These are phyloP conservation scores for Pollachius pollachius DNA, from an alignment of 2,113 vertebrate genomes.

Conservation along the genomic window DNA sequence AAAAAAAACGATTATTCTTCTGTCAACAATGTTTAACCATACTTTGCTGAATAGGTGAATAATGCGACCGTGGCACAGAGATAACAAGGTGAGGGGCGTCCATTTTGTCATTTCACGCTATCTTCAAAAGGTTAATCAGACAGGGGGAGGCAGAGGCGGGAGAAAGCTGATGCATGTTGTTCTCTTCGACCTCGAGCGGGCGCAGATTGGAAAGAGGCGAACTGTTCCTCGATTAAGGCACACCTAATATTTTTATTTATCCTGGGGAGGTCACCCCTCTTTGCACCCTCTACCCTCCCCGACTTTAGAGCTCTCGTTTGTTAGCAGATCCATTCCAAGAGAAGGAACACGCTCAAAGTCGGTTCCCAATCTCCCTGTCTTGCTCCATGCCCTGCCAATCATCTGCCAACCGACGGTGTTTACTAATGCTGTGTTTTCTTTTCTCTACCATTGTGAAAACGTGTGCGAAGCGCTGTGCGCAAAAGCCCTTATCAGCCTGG, in stretches of 20 bases:
- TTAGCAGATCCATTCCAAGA: slow-evolving; percentile 33
- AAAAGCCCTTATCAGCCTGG: slow-evolving; percentile 26
- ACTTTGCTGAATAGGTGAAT: no score
- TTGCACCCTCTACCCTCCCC: background rate
- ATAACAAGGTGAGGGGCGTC: no score
- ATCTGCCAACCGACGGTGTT: slow-evolving; percentile 15
- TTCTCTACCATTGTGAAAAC: background rate
- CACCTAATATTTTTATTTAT: slow-evolving; percentile 27
- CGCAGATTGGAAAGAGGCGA: background rate
- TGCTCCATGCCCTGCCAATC: slow-evolving; percentile 23
- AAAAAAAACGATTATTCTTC: no score
- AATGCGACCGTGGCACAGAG: no score
- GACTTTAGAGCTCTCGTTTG: background rate
- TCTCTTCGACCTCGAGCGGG: background rate
- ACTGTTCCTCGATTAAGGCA: slow-evolving; percentile 1
- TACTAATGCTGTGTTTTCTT: slow-evolving; percentile 36
- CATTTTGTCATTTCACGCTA: no score
- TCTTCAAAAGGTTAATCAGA: background rate
- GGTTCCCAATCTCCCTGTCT: slow-evolving; percentile 22
- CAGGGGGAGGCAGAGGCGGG: background rate
- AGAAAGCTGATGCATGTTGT: background rate
- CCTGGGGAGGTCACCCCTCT: no score
- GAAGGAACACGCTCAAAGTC: slow-evolving; percentile 19
- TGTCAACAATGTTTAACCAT: no score
- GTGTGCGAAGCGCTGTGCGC: no score